Evolutionary conservation across 2,888 invertebrate genomes (phyloP), one percentile per base, ranked within the genome.

Genomic region (Rhingia rostrata): DNA sequence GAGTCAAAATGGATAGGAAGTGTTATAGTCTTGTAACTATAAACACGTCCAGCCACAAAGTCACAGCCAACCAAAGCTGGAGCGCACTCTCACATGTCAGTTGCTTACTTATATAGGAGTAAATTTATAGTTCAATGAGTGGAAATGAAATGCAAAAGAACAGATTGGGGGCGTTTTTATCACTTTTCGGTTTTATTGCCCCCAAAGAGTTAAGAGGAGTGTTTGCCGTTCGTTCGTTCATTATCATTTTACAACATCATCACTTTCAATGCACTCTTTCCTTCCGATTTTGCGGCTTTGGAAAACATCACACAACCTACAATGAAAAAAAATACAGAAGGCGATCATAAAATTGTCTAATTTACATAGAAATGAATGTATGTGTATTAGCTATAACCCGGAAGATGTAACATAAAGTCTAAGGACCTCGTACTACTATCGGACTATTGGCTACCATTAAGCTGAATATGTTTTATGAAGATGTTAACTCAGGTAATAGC

Each of bases 331-430:
- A 43, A 6, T 2, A 10, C 49, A 7, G 49, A 56, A 37, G 53
- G 33, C 54, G 56, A 73, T 69, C 83, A 79, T 83, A 69, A 69
- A 79, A 83, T 69, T 74, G 69, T 64, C 83, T 84, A 74, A 84
- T 84, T 84, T 84, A 84, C 79, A 84, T 84, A 74, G 79, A 84
- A 84, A 84, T 84, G 67, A 58, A n/a, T 32, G 37, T n/a, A 32
- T 2, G 37, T 39, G 49, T 32, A 22, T 51, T 32, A 9, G 60
- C 3, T 22, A 0, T 60, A 30, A 58, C 72, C 54, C 82, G 35
- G 82, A 66, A 82, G 82, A 77, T 6, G 37, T 43, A 30, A 33
- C 66, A 67, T 82, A 82, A 82, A 77, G 66, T 49, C 72, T 66
- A 72, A 82, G 66, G 72, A 75, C 64, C 51, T 56, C 37, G 14